phyloP scores from a whole-genome alignment of 2,888 invertebrate genomes.

The Cremastinae sp. region DNA sequence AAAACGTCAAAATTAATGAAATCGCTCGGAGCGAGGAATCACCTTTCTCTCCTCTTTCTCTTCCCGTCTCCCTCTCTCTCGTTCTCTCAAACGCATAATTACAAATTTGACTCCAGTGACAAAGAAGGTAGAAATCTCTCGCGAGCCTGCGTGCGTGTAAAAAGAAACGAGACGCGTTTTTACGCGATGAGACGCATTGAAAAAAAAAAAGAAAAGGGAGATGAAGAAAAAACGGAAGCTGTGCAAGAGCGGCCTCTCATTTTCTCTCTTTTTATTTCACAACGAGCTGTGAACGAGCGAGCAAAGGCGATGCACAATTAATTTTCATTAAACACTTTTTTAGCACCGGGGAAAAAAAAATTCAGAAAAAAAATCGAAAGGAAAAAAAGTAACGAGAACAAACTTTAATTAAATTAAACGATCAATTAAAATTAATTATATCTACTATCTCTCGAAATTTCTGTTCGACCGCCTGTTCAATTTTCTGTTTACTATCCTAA shows the following conservation, averaged over 20 bases:
- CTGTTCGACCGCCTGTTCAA: no score
- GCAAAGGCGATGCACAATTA: neutral
- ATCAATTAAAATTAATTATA: no score
- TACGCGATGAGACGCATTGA: neutral
- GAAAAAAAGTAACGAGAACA: neutral
- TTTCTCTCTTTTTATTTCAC: slow-evolving; percentile 6
- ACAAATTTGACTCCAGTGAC: no score
- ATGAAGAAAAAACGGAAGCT: slow-evolving; percentile 13
- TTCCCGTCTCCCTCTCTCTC: neutral
- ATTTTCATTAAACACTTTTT: no score
- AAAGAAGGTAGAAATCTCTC: no score
- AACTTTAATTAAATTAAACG: no score
- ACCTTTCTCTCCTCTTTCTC: neutral
- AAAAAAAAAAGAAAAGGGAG: neutral
- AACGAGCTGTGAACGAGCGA: slow-evolving; percentile 1
- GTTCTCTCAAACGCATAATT: neutral
- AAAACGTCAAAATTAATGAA: slow-evolving; percentile 43
- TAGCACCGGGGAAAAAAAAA: no score
- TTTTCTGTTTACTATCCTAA: no score
- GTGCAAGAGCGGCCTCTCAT: neutral
- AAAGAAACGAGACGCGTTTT: neutral
- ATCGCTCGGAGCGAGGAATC: slow-evolving; percentile 21
- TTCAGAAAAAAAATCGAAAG: neutral
- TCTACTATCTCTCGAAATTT: no score
- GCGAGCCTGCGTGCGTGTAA: neutral